Conservation (phyloP, 2,113 vertebrate genomes). For the Rhodinocichla rosea region DNA sequence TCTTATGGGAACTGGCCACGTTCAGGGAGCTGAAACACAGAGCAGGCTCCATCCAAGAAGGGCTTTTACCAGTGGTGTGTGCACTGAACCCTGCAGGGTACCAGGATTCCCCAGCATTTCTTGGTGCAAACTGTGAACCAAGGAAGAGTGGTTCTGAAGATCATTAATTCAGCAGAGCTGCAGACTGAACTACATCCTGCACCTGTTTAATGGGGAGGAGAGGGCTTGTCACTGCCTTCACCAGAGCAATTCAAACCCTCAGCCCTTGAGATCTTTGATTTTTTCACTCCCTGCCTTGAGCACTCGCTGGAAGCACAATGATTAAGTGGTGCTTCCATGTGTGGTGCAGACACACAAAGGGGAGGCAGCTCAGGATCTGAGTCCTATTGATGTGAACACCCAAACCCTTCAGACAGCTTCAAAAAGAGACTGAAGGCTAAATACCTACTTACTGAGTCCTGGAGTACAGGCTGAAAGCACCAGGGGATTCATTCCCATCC, state of each 20-base stretch:
- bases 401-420: slow-evolving; percentile 39
- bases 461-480: not conserved
- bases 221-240: not conserved
- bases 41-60: not conserved
- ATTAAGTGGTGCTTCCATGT: slow-evolving; percentile 1
- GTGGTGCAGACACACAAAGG: not conserved
- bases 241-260: not conserved
- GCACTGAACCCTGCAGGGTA: not conserved
- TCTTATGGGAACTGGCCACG: not conserved
- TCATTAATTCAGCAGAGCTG: not conserved
- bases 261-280: not conserved
- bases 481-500: not conserved
- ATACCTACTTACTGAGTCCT: not conserved
- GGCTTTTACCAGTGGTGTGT: not conserved
- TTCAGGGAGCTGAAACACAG: not conserved
- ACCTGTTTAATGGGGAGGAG: not conserved
- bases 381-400: slow-evolving; percentile 32
- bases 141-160: not conserved
- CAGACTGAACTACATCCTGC: not conserved
- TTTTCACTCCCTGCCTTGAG: not conserved
- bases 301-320: not conserved
- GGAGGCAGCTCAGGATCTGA: not conserved
- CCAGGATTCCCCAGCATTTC: not conserved
- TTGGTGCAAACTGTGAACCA: not conserved
- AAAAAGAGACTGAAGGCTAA: slow-evolving; percentile 27